Percentiles rank a stretch among this genome's conserved stretches.
Conservation (phyloP, 2,113 vertebrate species). For the Myotis yumanensis region DNA sequence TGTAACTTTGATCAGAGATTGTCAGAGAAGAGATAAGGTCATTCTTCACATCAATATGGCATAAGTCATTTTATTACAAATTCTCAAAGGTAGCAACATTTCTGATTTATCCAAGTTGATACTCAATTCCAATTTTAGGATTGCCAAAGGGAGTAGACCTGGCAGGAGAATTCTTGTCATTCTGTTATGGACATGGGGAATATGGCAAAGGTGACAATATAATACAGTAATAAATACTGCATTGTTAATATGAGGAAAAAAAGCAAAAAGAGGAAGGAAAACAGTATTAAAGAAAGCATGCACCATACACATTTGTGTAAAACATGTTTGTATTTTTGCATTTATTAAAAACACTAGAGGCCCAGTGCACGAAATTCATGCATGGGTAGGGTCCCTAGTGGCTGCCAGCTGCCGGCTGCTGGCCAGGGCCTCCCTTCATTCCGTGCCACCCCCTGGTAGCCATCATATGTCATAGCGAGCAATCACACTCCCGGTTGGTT, state of each 20-base stretch:
- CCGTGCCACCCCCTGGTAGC: too few species aligned
- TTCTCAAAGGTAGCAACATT: not conserved
- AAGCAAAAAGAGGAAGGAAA: not conserved
- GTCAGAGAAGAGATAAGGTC: not conserved
- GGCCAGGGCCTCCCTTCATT: too few species aligned
- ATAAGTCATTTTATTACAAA: not conserved
- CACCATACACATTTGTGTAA: not conserved
- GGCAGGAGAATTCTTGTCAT: not conserved
- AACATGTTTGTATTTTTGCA: not conserved
- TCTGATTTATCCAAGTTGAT: not conserved
- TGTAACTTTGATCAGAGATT: not conserved
- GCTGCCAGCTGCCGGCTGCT: too few species aligned
- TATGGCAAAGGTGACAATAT: not conserved
- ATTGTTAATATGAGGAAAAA: not conserved
- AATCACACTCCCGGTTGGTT: too few species aligned
- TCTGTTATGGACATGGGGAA: not conserved
- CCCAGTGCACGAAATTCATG: too few species aligned
- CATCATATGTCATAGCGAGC: too few species aligned
- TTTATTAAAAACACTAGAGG: not conserved
- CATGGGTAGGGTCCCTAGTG: too few species aligned
- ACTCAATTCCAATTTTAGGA: not conserved
- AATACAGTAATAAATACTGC: not conserved
- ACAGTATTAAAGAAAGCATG: not conserved
- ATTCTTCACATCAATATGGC: not conserved
- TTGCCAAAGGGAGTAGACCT: not conserved